Evolutionary conservation across 2,888 invertebrate genomes (phyloP), one percentile per base, ranked within the genome.

Genomic region (Neoascia interrupta): DNA sequence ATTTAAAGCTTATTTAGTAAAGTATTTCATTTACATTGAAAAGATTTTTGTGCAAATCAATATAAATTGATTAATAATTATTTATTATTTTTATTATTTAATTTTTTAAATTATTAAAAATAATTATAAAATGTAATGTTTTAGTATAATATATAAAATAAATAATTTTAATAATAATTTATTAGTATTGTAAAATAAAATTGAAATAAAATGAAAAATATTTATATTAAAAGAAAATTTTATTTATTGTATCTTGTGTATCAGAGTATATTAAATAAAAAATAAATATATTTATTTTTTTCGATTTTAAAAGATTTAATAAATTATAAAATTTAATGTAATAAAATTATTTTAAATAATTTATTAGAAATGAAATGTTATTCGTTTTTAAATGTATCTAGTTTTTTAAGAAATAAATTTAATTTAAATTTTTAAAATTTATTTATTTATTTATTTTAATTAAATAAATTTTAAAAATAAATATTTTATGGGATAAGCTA

Each of bases 21-120:
- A 92, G 91, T 87, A 89, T 91, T 91, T 92, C 91, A 91, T 90
- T 92, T 92, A 92, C n/a, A 92, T 90, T 92, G 90, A 91, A 90
- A 90, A 88, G 88, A 90, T 88, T 90, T 87, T 90, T 90, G 87
- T 87, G 85, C n/a, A n/a, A n/a, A n/a, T n/a, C n/a, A n/a, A n/a
- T n/a, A n/a, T n/a, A n/a, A n/a, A n/a, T n/a, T n/a, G n/a, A n/a
- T n/a, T n/a, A 84, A 47, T 81, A 81, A 83, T 81, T 83, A 83
- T 84, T 79, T 86, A 84, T 85, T 85, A 83, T 82, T 83, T 82
- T 45, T 81, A 84, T 84, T 84, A 84, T 82, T 85, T 84, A 23
- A 82, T 84, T 84, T 84, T 84, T 75, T 84, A 79, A 84, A 86
- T 84, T 88, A 88, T 85, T 83, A 84, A 84, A 87, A 85, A 85